A percentile compares a stretch with the other conserved stretches of the same genome.
Conservation (phyloP, 2,797 vertebrate species). For the Phylloscopus collybita region DNA sequence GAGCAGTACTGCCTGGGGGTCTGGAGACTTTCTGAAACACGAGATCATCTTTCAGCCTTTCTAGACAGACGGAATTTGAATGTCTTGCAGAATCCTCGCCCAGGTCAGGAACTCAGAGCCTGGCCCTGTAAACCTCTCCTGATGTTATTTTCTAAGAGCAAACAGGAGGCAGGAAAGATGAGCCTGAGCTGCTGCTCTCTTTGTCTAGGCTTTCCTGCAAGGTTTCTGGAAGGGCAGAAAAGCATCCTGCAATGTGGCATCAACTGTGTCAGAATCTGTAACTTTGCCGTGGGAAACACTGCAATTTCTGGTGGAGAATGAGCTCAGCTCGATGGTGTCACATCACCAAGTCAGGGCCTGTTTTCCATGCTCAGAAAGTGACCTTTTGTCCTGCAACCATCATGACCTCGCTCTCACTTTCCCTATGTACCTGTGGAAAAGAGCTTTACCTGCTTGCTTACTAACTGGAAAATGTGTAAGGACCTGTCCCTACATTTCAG, state of each 20-base stretch:
- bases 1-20: neutral
- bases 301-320: neutral
- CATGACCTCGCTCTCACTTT: neutral
- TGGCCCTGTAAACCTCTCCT: neutral
- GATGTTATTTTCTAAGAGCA: neutral
- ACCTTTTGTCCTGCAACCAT: neutral
- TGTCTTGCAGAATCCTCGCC: constrained; percentile 37
- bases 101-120: neutral
- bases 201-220: neutral
- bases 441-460: neutral
- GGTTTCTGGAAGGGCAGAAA: constrained; percentile 3
- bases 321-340: neutral
- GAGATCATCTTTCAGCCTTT: constrained; percentile 25
- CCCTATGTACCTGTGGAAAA: fast-evolving
- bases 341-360: neutral
- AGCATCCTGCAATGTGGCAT: neutral
- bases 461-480: neutral
- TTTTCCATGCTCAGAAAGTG: neutral
- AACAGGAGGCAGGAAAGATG: neutral
- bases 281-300: neutral
- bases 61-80: constrained; percentile 50
- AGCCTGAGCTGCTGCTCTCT: neutral
- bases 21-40: constrained; percentile 12
- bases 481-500: neutral
- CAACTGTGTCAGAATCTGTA: neutral